Evolutionary conservation across 2,113 vertebrate genomes (phyloP), one percentile per base, ranked within the genome.

Genomic region (Oncorhynchus nerka): DNA sequence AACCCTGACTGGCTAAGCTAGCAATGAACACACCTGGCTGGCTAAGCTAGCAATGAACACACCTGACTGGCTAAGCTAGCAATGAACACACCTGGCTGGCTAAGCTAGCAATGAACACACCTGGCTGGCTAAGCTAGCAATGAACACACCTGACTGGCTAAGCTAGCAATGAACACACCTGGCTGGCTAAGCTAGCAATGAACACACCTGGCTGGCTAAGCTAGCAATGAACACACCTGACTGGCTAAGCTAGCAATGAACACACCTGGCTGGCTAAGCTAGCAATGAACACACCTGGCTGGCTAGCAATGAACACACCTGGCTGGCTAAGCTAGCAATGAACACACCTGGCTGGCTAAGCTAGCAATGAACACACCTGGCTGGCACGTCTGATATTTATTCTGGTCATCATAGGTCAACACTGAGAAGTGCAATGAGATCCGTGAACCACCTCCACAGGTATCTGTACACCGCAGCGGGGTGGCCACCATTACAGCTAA

Each of bases 311-410:
- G n/a, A 24, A 24, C 24, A 24, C 24, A 24, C 55, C 28, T 22
- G 7, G 20, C 4, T 66, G 9, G 16, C 24, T 77, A 22, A 83
- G 71, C 77, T 76, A 48, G 11, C 71, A 0, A 15, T 85, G 64
- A 84, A 85, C 81, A 68, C 75, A 84, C 55, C 28, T 22, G 7
- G 26, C 4, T 66, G 9, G 16, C 24, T 77, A 22, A 83, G 71
- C 77, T 76, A 48, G 11, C 71, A 0, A 15, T 85, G 64, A 84
- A 85, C 81, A 68, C 75, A 84, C 83, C 80, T 87, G 83, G 81
- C 19, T 71, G 79, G 68, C 51, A 65, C 34, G 39, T 32, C 39
- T 11, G 19, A 57, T 20, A 9, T 62, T 62, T n/a, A 62, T 62
- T 62, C 16, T 24, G 59, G 59, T 8, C 59, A 62, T 24, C 19